Percentiles rank a stretch among this genome's conserved stretches.
These are phyloP conservation scores for Drosophila cognata DNA, from an alignment of 2,888 invertebrate genomes.

Conservation along the genomic window DNA sequence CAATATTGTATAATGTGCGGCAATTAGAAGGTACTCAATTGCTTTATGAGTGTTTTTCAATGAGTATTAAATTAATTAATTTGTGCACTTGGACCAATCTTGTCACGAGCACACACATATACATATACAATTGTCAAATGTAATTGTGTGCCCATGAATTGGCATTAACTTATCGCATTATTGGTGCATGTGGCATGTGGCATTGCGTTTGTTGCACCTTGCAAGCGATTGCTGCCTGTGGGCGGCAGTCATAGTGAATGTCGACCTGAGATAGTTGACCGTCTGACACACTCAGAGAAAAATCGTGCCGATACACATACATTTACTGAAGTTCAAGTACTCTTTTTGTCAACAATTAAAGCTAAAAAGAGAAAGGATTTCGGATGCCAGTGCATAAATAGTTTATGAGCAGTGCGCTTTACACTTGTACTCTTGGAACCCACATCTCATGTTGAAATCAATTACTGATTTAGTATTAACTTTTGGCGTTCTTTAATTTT, in stretches of 20 bases:
- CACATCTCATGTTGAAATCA: not conserved
- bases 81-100: constrained; percentile 68
- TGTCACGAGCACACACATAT: constrained; percentile 60
- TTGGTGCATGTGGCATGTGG: constrained; percentile 8
- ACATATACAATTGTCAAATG: not conserved
- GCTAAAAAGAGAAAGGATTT: not conserved
- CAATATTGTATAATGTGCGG: not conserved
- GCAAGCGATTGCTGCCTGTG: constrained; percentile 7
- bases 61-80: constrained; percentile 3
- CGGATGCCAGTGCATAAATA: not conserved
- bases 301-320: not conserved
- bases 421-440: too few relatives aligned
- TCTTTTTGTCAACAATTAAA: not conserved
- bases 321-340: not conserved
- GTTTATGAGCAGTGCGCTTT: not conserved
- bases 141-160: constrained; percentile 28
- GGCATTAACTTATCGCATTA: constrained; percentile 3
- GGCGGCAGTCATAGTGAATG: constrained; percentile 21
- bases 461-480: not conserved
- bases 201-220: constrained; percentile 20
- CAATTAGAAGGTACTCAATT: not conserved
- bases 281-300: constrained; percentile 1
- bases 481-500: not conserved
- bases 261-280: constrained; percentile 14
- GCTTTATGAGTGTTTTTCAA: not conserved